Conservation (phyloP, 2,888 invertebrate species). For the Andrena minutula region DNA sequence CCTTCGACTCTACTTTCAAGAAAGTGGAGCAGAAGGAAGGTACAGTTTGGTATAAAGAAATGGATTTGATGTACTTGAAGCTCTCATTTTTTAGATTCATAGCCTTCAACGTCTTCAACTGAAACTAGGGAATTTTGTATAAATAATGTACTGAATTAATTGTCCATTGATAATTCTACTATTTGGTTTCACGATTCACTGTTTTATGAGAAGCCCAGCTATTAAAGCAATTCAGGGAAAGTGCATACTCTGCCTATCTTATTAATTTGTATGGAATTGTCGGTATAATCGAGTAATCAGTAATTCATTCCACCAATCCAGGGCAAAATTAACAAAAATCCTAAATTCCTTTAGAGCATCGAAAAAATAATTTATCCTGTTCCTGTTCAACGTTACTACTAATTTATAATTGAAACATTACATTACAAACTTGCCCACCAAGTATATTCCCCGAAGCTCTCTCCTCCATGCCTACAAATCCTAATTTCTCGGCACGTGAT, state of each 20-base stretch:
- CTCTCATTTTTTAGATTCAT: no score
- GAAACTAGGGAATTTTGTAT: no score
- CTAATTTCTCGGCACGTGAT: background rate
- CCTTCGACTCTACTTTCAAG: background rate
- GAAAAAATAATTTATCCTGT: background rate
- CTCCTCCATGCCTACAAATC: background rate
- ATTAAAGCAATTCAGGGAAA: background rate
- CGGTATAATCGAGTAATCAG: background rate
- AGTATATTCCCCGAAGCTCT: background rate
- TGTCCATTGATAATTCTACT: slow-evolving; percentile 7
- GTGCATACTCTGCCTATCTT: no score
- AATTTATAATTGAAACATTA: slow-evolving; percentile 10
- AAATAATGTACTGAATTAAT: slow-evolving; percentile 8
- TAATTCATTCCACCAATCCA: background rate
- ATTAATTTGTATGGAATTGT: no score
- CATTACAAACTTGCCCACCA: slow-evolving; percentile 10
- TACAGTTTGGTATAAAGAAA: background rate
- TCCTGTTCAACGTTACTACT: background rate
- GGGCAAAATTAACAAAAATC: background rate
- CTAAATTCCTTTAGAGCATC: background rate
- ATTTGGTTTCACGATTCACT: slow-evolving; percentile 9
- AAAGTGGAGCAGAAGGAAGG: background rate
- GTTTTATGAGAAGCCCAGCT: slow-evolving; percentile 6
- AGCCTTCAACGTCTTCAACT: no score
- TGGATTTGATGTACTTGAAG: no score